Evolutionary conservation across 2,888 invertebrate species (phyloP).

Genomic region (Salticus scenicus): DNA sequence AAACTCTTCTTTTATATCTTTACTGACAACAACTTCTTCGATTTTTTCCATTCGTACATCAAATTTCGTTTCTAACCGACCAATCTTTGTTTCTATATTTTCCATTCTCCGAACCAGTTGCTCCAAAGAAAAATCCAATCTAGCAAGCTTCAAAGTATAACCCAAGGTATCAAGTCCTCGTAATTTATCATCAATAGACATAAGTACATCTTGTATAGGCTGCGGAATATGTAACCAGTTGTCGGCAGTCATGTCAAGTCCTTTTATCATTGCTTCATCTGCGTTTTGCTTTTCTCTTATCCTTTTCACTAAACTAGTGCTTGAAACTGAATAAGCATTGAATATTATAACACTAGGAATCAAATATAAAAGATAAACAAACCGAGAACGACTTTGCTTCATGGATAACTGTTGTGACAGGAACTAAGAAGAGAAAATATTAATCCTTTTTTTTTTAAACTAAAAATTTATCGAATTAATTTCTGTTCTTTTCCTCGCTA

Average conservation of each 20-base stretch:
- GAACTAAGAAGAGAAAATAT: background rate
- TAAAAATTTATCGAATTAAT: background rate
- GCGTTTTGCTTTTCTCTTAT: conserved; percentile 41
- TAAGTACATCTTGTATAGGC: conserved; percentile 63
- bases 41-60: conserved; percentile 69
- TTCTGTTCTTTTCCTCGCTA: conserved; percentile 26
- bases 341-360: background rate
- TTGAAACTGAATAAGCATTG: background rate
- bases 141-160: conserved; percentile 72
- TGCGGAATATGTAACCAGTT: conserved; percentile 35
- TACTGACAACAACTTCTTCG: conserved; percentile 63
- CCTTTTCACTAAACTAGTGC: conserved; percentile 45
- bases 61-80: conserved; percentile 75
- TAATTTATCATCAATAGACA: conserved; percentile 71
- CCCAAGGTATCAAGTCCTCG: conserved; percentile 65
- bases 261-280: conserved; percentile 25
- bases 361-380: background rate
- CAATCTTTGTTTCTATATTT: conserved; percentile 76
- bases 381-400: conserved; percentile 19
- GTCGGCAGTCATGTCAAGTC: conserved; percentile 33
- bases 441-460: background rate
- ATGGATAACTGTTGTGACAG: background rate
- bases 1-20: conserved; percentile 70
- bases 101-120: conserved; percentile 77
- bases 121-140: conserved; percentile 75